Conservation (phyloP, 1,140 invertebrate genomes). For the Oedothorax gibbosus region DNA sequence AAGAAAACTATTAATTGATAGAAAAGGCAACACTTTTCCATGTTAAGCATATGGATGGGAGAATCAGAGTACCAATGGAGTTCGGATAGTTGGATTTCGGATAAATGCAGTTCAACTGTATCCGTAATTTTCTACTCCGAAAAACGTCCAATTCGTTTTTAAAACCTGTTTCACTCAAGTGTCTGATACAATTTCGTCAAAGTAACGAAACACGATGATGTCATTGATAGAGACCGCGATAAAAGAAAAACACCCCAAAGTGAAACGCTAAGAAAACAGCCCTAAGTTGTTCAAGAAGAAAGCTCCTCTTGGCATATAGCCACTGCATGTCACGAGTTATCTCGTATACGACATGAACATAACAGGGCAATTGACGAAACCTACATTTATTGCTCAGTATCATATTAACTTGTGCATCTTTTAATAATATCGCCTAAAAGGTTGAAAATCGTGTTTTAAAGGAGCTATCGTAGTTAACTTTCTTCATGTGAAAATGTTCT, state of each 20-base stretch:
- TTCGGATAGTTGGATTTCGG: too few relatives aligned
- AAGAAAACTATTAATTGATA: too few relatives aligned
- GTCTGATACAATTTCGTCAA: too few relatives aligned
- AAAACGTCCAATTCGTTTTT: too few relatives aligned
- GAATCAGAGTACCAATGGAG: too few relatives aligned
- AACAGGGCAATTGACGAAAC: slow-evolving; percentile 44
- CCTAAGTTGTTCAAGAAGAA: background rate
- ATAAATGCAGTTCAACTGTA: too few relatives aligned
- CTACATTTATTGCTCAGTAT: slow-evolving; percentile 17
- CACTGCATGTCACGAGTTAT: slow-evolving; percentile 39
- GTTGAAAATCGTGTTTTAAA: slow-evolving; percentile 29
- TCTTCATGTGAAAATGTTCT: slow-evolving; percentile 2
- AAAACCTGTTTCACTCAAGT: too few relatives aligned
- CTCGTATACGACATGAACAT: slow-evolving; percentile 22
- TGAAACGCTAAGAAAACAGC: slow-evolving; percentile 2
- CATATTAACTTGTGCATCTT: slow-evolving; percentile 37
- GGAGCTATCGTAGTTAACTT: slow-evolving; percentile 10
- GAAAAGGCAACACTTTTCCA: too few relatives aligned
- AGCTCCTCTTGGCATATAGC: slow-evolving; percentile 41
- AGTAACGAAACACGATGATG: slow-evolving; percentile 14
- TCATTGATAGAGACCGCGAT: slow-evolving; percentile 47
- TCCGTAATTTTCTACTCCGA: too few relatives aligned
- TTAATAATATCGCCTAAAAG: slow-evolving; percentile 35
- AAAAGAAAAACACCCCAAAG: slow-evolving; percentile 49
- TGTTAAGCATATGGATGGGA: too few relatives aligned